A percentile compares a stretch with the other conserved stretches of the same genome.
phyloP scores from a whole-genome alignment of 2,113 vertebrate species.

The Chlorocebus sabaeus region DNA sequence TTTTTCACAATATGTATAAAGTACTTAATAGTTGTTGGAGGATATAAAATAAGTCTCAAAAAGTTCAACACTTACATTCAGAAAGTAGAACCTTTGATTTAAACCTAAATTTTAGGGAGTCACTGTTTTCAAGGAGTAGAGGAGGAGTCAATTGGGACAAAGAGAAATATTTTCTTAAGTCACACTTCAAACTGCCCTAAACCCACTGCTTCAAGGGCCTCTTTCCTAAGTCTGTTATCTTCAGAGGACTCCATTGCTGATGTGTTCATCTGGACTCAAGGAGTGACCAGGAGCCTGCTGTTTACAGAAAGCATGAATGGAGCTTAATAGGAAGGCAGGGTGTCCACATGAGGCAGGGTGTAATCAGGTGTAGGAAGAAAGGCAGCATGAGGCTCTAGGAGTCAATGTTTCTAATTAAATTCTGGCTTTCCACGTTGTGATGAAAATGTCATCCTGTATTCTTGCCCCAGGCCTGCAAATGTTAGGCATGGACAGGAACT shows the following conservation, averaged over 20 bases:
- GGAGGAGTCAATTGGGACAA: neutral
- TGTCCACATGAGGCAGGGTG: fast-evolving
- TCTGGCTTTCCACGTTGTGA: neutral
- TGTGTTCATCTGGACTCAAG: fast-evolving
- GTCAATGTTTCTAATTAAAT: neutral
- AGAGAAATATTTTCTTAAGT: neutral
- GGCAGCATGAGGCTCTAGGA: neutral
- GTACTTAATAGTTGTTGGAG: neutral
- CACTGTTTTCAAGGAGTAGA: neutral
- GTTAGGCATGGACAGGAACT: neutral
- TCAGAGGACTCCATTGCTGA: neutral
- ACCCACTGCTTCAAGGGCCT: no score
- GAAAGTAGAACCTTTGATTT: neutral
- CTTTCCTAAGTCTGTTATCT: neutral
- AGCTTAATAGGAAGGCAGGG: neutral
- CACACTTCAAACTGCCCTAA: neutral
- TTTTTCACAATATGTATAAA: neutral
- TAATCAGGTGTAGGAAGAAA: neutral
- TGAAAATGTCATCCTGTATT: neutral
- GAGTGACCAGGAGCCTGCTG: neutral
- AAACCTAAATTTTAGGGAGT: neutral
- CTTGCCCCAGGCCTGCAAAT: neutral
- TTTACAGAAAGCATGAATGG: no score
- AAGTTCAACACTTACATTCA: neutral
- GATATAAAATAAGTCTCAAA: neutral